Evolutionary conservation across 1,140 invertebrate genomes (phyloP).

Genomic region (Zophobas atratus): DNA sequence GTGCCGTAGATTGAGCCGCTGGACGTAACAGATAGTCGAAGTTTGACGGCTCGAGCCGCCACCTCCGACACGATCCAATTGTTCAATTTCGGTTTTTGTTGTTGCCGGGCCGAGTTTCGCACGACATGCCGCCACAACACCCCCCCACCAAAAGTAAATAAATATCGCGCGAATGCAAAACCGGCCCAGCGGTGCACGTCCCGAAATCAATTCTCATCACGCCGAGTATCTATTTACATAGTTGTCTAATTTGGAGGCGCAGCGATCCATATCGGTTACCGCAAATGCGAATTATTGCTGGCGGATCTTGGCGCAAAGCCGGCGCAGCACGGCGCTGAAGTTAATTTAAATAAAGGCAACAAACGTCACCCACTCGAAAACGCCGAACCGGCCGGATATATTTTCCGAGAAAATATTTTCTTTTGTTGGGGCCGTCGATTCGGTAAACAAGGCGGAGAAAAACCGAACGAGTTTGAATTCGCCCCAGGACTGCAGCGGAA

Average conservation of each 20-base stretch:
- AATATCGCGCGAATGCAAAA: too few relatives aligned
- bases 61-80: too few relatives aligned
- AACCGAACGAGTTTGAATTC: neutral
- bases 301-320: too few relatives aligned
- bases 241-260: too few relatives aligned
- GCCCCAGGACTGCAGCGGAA: too few relatives aligned
- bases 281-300: too few relatives aligned
- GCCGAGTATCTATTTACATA: too few relatives aligned
- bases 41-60: neutral
- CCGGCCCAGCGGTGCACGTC: too few relatives aligned
- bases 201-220: too few relatives aligned
- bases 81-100: too few relatives aligned
- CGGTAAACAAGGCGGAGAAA: conserved; percentile 4
- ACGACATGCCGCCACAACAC: neutral
- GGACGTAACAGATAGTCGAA: conserved; percentile 4
- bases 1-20: conserved; percentile 4
- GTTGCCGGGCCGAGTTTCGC: too few relatives aligned
- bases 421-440: neutral
- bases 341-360: conserved; percentile 21
- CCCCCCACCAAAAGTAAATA: neutral
- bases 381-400: conserved; percentile 3
- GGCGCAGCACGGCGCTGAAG: neutral
- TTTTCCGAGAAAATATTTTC: conserved; percentile 31
- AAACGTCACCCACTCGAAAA: conserved; percentile 12
- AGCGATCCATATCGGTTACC: too few relatives aligned